Evolutionary conservation across 2,888 invertebrate genomes (phyloP), one percentile per base, ranked within the genome.

Genomic region (Macrophya alboannulata): DNA sequence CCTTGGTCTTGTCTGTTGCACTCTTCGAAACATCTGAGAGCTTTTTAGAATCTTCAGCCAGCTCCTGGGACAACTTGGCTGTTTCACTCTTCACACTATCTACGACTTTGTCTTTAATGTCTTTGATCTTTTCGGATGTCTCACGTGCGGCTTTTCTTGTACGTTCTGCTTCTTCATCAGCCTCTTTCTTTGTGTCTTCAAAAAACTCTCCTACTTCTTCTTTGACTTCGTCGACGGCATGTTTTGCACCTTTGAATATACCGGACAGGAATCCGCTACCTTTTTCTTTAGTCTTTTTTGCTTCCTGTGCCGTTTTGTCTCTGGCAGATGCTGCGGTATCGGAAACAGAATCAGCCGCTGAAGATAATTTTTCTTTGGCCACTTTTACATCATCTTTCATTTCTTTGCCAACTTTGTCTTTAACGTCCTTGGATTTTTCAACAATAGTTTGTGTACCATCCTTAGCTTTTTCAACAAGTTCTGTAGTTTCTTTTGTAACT

Each of bases 191-290:
- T 87, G 86, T 81, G 48, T 71, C 55, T 9, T 77, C 71, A 5
- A 85, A 82, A 68, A 84, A 85, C 62, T 88, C 81, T 12, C 85
- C 86, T 37, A 86, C 86, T 0, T 88, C 88, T 72, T 89, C 87
- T 12, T 85, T 85, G n/a, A 76, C 59, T 76, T 86, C 77, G 76
- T 86, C 85, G 37, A 86, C 87, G 45, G 71, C 71, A 21, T 86
- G 90, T 65, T 92, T 92, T 0, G 88, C 89, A 4, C 90, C 89
- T 68, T 91, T 91, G 3, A 91, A 89, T 4, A 92, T 87, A 3
- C 91, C 91, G 0, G 92, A 91, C 4, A 92, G 86, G 59, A 92
- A 91, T 0, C 90, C 89, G 0, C 89, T 86, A 4, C 86, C 71
- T 83, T 92, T 92, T 0, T 91, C 87, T 21, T 62, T 84, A 21